Base-by-base conservation (phyloP, 2,888 invertebrate species). In the Callyntrura sp. region DNA sequence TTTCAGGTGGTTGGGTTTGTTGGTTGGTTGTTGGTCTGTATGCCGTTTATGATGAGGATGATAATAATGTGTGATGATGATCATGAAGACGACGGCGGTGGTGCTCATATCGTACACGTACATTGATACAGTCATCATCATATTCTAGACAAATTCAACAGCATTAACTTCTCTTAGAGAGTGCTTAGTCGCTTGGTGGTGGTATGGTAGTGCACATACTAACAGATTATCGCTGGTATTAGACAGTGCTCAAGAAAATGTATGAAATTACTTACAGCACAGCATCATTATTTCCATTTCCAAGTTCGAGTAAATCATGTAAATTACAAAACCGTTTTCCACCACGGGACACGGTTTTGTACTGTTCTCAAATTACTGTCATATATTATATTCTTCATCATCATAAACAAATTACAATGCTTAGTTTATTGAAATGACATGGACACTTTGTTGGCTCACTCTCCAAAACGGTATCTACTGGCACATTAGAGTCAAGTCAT, bases 1-100 rank as follows among this genome's bases (percentile, higher is more conserved):
- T 25, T 79, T 86, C 86, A 65, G 62, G 79, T 86, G 86, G 79
- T 55, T 86, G 55, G 65, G 12, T 60, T 28, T 14, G 9, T 43
- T 8, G 55, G 28, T 35, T 62, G 11, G 35, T n/a, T n/a, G 60
- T 81, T 20, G 20, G 14, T 11, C n/a, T 76, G 51, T 43, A 20
- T 79, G 57, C 43, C 81, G 51, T 43, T 45, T 81, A 79, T 55
- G 55, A 28, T 78, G 55, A 57, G 20, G 79, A 81, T 48, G 62
- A 81, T 62, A 17, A 62, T 62, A 60, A 43, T 43, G n/a, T n/a
- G 14, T 57, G 25, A 12, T 79, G 17, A 65, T 62, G 17, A 62
- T 62, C 12, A 65, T 65, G 12, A 25, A 12, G 28, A 65, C 3
- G n/a, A 55, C 14, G 55, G n/a, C 11, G 51, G n/a, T 79, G 23